These are phyloP conservation scores for Bucorvus abyssinicus DNA, from an alignment of 2,797 vertebrate species.

Conservation along the genomic window DNA sequence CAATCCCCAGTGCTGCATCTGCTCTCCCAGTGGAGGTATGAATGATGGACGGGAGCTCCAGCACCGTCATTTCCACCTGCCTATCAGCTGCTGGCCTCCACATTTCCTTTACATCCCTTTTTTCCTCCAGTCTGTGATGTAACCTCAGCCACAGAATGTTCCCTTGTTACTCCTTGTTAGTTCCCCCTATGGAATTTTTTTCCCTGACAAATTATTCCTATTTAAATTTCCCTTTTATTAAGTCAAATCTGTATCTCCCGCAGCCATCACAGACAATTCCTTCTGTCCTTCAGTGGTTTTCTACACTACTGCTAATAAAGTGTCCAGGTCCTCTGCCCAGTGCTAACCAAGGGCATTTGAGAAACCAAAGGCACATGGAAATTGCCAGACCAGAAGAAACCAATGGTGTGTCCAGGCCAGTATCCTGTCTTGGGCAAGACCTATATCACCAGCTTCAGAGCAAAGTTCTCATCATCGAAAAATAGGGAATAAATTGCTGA, in stretches of 20 bases:
- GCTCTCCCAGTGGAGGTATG: not conserved
- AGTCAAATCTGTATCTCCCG: not conserved
- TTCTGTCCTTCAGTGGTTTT: not conserved
- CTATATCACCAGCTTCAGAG: not conserved
- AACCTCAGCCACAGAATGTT: not conserved
- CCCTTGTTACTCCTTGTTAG: not conserved
- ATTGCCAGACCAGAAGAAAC: slow-evolving; percentile 26
- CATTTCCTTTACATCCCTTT: not conserved
- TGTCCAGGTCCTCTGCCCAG: not conserved
- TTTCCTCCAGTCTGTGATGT: not conserved
- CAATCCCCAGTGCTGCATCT: not conserved
- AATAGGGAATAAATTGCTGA: slow-evolving; percentile 36
- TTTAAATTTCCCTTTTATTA: not conserved
- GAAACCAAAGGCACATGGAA: not conserved
- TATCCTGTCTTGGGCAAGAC: slow-evolving; percentile 38
- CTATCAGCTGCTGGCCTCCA: not conserved
- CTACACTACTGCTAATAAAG: not conserved
- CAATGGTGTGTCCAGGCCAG: not conserved
- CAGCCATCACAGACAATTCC: not conserved
- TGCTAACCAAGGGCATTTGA: not conserved
- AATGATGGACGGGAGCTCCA: not conserved
- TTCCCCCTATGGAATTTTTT: not conserved
- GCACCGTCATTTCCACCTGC: not conserved
- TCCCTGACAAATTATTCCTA: not conserved
- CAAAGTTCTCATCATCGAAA: slow-evolving; percentile 2